These are phyloP conservation scores for Chloropsis hardwickii DNA, from an alignment of 2,113 vertebrate species.

Conservation along the genomic window DNA sequence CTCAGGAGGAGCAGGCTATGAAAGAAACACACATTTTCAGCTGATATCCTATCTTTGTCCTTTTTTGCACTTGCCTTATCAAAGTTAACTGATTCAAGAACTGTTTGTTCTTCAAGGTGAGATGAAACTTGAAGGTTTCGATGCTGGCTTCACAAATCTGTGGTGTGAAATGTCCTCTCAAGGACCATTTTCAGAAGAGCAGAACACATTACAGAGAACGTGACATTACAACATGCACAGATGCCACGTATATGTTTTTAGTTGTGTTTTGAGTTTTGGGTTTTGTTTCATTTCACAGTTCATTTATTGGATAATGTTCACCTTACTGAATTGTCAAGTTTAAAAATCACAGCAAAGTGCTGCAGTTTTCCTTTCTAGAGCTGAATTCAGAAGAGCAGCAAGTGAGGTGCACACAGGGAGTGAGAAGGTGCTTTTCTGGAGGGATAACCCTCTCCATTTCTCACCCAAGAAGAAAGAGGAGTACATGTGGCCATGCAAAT, in stretches of 20 bases:
- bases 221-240: background rate
- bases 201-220: background rate
- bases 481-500: conserved; percentile 77
- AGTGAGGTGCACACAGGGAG: conserved; percentile 69
- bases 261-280: background rate
- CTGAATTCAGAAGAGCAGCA: conserved; percentile 82
- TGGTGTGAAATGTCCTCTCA: background rate
- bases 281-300: background rate
- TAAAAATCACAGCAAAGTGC: background rate
- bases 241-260: background rate
- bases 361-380: conserved; percentile 65
- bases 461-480: conserved; percentile 80
- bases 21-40: background rate
- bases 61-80: background rate
- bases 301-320: background rate
- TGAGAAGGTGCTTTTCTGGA: conserved; percentile 83
- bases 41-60: background rate
- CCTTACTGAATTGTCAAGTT: background rate
- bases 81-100: background rate
- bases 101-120: conserved; percentile 8
- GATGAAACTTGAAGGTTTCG: background rate
- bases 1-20: background rate
- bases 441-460: conserved; percentile 76
- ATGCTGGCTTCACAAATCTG: background rate
- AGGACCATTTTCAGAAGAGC: background rate